Evolutionary conservation across 2,888 invertebrate genomes (phyloP), one percentile per base, ranked within the genome.

Genomic region (Melinaea marsaeus): DNA sequence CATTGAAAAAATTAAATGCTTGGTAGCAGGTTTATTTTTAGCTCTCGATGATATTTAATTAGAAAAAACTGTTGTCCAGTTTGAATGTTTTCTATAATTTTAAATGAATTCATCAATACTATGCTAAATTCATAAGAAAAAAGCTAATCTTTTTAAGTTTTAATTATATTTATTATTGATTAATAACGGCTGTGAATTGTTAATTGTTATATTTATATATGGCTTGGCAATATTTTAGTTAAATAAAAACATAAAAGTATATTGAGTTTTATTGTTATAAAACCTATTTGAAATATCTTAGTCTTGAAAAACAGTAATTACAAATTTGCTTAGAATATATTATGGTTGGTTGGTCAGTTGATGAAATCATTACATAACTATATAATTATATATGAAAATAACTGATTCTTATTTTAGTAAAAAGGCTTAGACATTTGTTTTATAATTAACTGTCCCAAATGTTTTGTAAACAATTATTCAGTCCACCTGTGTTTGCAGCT

Each of bases 401-500:
- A 9, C 1, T 42, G 9, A 9, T 6, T 42, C 42, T 9, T 42
- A 58, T 47, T 56, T 13, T 34, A 32, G 42, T 58, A n/a, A 9
- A 45, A 48, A 46, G 42, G 45, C 3, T 42, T 9, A 9, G 11
- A 9, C 7, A 42, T 9, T 42, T 6, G 9, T 42, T 42, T 42
- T 9, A 42, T 42, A 42, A 3, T 42, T 42, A 9, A 9, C 9
- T 3, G 11, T 42, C 7, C 11, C 6, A 42, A 73, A 71, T 72
- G 32, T 70, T 45, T 58, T 71, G 33, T 48, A 60, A 34, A 42
- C 35, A 47, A 80, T 89, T 77, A 98, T 92, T 99, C 99, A 64
- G 98, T 99, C 98, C 98, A 99, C 73, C 98, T 93, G 85, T 99
- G 98, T 66, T 96, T 95, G 85, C 99, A 99, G 80, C 96, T 95